These are phyloP conservation scores for Cephalopterus ornatus DNA, from an alignment of 2,113 vertebrate genomes.

Conservation along the genomic window DNA sequence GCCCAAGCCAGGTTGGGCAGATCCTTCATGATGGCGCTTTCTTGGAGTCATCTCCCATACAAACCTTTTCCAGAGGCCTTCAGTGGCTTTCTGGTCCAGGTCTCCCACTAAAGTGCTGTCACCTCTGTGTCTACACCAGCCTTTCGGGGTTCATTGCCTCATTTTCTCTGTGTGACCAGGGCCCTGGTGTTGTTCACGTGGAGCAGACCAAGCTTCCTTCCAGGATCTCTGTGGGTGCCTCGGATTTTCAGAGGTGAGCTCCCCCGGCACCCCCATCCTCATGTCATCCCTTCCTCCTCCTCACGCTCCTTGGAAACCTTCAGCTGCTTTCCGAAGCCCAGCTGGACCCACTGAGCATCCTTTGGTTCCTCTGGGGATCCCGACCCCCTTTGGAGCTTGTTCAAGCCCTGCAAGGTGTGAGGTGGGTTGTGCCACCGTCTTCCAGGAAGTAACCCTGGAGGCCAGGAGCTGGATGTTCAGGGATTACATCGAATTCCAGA, in stretches of 20 bases:
- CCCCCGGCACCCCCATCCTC: not conserved
- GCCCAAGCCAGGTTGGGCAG: not conserved
- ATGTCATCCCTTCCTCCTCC: not conserved
- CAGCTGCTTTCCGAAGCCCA: not conserved
- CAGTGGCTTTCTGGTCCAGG: not conserved
- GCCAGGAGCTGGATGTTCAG: not conserved
- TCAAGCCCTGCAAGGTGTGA: not conserved
- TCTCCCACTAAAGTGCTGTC: not conserved
- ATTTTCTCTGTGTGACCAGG: not conserved
- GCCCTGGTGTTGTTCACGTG: rapidly evolving
- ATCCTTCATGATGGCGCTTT: rapidly evolving
- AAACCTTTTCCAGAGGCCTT: not conserved
- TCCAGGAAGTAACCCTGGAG: not conserved
- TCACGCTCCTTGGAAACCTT: not conserved
- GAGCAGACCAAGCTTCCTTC: not conserved
- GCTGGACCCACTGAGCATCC: not conserved
- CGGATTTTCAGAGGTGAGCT: not conserved
- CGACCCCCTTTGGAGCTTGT: not conserved
- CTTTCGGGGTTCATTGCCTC: not conserved
- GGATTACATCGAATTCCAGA: not conserved
- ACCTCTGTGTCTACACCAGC: not conserved
- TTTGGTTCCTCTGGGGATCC: not conserved
- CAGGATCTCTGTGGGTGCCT: not conserved
- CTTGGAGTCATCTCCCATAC: not conserved
- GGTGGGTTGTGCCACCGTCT: not conserved